A percentile compares a stretch with the other conserved stretches of the same genome.
Conservation (phyloP, 2,113 vertebrate genomes). For the Casuarius casuarius region DNA sequence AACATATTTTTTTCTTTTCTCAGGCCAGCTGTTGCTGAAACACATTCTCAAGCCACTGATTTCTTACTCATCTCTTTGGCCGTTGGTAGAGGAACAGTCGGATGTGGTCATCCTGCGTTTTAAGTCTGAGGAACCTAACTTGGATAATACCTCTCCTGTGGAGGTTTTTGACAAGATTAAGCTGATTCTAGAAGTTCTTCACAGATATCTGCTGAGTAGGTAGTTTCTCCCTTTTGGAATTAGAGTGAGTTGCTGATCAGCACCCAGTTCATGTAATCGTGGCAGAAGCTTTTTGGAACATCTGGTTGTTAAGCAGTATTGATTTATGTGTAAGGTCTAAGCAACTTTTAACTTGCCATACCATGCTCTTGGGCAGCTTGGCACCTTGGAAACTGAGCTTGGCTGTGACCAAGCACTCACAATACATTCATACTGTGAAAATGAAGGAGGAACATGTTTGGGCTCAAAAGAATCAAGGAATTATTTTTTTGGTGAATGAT, state of each 20-base stretch:
- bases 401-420: not conserved
- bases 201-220: conserved; percentile 86
- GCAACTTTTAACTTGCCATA: not conserved
- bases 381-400: not conserved
- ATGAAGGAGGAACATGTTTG: not conserved
- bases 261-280: not conserved
- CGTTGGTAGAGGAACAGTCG: conserved; percentile 75
- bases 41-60: conserved; percentile 88
- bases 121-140: conserved; percentile 60
- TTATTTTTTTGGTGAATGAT: not conserved
- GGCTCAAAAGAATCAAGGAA: not conserved
- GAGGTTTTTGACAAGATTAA: conserved; percentile 89
- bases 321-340: not conserved
- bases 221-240: not conserved
- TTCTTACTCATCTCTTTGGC: conserved; percentile 77
- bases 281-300: not conserved
- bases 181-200: conserved; percentile 84
- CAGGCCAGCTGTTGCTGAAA: conserved; percentile 91
- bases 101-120: conserved; percentile 78
- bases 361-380: not conserved
- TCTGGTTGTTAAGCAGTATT: too few species aligned
- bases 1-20: not conserved
- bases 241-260: not conserved
- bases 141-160: conserved; percentile 80
- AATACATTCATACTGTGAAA: not conserved